phyloP scores from a whole-genome alignment of 2,888 invertebrate species.

The Drosophila mercatorum region DNA sequence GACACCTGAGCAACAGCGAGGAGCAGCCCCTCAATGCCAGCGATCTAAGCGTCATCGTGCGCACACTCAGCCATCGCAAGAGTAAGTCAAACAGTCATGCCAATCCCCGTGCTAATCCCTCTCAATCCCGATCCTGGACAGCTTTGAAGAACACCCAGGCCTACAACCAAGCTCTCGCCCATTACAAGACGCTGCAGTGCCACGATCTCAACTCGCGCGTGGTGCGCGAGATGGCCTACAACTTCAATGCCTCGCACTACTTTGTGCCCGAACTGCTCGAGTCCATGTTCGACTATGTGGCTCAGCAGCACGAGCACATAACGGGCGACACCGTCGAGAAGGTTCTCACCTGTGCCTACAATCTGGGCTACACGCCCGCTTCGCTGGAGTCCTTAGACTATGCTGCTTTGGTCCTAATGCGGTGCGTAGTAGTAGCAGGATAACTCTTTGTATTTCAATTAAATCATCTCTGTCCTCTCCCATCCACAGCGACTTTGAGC shows the following conservation, averaged over 20 bases:
- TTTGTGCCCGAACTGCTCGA: slow-evolving; percentile 85
- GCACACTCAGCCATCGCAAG: slow-evolving; percentile 81
- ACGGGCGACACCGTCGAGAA: slow-evolving; percentile 86
- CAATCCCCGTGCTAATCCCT: not conserved
- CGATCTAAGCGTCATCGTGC: slow-evolving; percentile 81
- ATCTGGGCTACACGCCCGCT: slow-evolving; percentile 85
- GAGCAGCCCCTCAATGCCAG: slow-evolving; percentile 59
- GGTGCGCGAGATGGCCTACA: slow-evolving; percentile 85
- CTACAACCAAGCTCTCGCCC: slow-evolving; percentile 82
- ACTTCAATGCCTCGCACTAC: slow-evolving; percentile 83
- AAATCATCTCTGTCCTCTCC: not conserved
- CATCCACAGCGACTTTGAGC: slow-evolving; percentile 86
- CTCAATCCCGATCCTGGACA: slow-evolving; percentile 51
- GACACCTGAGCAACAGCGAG: slow-evolving; percentile 71
- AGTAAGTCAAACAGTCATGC: slow-evolving; percentile 57
- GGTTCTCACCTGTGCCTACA: slow-evolving; percentile 85
- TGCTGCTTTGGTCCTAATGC: slow-evolving; percentile 84
- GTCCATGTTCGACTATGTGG: slow-evolving; percentile 85
- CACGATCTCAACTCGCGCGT: slow-evolving; percentile 84
- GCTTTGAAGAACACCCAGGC: slow-evolving; percentile 82
- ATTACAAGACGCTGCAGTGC: slow-evolving; percentile 79
- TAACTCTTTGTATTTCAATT: too few species aligned
- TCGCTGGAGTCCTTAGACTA: slow-evolving; percentile 83
- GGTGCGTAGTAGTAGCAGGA: slow-evolving; percentile 67
- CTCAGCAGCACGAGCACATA: slow-evolving; percentile 83